Evolutionary conservation across 2,113 vertebrate species (phyloP).

Genomic region (Tragelaphus buxtoni): DNA sequence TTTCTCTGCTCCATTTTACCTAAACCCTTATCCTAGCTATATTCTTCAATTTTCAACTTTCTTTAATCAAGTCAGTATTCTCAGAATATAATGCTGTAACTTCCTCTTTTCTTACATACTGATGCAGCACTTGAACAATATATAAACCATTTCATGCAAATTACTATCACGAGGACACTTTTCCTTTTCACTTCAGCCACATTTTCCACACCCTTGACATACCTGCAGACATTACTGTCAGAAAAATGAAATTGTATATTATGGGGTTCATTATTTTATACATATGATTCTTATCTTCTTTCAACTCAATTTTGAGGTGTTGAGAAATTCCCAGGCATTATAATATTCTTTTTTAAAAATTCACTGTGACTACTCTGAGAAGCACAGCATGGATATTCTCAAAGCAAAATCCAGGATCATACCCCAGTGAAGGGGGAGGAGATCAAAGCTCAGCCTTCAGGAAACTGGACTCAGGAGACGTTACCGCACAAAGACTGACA

Average conservation of each 20-base stretch:
- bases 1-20: not conserved
- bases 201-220: not conserved
- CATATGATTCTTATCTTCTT: not conserved
- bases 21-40: not conserved
- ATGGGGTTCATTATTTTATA: not conserved
- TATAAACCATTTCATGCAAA: not conserved
- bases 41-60: not conserved
- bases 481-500: accelerated
- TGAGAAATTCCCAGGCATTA: not conserved
- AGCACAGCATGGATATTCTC: not conserved
- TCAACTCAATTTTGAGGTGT: not conserved
- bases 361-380: not conserved
- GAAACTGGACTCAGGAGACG: not conserved
- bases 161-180: accelerated
- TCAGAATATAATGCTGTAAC: not conserved
- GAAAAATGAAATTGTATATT: not conserved
- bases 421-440: not conserved
- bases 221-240: not conserved
- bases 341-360: not conserved
- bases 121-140: not conserved
- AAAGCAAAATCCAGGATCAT: not conserved
- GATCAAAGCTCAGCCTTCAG: not conserved
- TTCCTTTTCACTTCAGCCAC: not conserved
- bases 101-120: not conserved
- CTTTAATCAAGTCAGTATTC: not conserved